These are phyloP conservation scores for Corythornis madagascariensis DNA, from an alignment of 2,113 vertebrate species.

Conservation along the genomic window DNA sequence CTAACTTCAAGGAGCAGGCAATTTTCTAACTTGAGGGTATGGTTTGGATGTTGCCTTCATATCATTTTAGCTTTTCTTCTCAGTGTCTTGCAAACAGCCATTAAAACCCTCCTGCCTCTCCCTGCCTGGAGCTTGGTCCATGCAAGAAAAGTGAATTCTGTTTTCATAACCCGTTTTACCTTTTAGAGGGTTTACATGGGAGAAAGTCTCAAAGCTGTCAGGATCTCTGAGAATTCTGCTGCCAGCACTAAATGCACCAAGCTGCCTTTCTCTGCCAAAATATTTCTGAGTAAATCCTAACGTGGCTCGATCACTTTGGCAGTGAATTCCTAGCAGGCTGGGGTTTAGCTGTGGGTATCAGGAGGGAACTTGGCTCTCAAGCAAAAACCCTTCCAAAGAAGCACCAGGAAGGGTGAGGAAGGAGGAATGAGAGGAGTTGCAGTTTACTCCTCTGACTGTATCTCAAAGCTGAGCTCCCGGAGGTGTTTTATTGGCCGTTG, in stretches of 20 bases:
- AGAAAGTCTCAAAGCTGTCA: slow-evolving; percentile 51
- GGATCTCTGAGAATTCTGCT: slow-evolving; percentile 42
- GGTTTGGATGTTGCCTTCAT: neutral
- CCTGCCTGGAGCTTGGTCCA: neutral
- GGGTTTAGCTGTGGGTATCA: slow-evolving; percentile 6
- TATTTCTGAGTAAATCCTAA: slow-evolving; percentile 53
- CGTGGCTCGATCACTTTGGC: slow-evolving; percentile 57
- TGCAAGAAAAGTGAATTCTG: slow-evolving; percentile 26
- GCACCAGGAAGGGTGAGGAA: neutral
- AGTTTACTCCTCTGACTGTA: neutral
- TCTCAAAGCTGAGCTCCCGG: neutral
- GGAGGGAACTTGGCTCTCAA: neutral
- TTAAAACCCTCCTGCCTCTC: neutral
- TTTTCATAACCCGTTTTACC: slow-evolving; percentile 43
- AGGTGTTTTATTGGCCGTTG: neutral
- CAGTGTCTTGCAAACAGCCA: neutral
- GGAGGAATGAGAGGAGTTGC: neutral
- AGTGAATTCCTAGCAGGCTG: neutral
- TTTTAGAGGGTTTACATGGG: neutral
- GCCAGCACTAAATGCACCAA: slow-evolving; percentile 2
- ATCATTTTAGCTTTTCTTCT: neutral
- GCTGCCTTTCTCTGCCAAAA: slow-evolving; percentile 32
- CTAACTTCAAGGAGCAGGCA: neutral
- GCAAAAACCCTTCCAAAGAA: slow-evolving; percentile 3
- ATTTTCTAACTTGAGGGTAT: neutral